Base-by-base conservation (phyloP, 1,140 invertebrate species). In the Drosophila orosa region DNA sequence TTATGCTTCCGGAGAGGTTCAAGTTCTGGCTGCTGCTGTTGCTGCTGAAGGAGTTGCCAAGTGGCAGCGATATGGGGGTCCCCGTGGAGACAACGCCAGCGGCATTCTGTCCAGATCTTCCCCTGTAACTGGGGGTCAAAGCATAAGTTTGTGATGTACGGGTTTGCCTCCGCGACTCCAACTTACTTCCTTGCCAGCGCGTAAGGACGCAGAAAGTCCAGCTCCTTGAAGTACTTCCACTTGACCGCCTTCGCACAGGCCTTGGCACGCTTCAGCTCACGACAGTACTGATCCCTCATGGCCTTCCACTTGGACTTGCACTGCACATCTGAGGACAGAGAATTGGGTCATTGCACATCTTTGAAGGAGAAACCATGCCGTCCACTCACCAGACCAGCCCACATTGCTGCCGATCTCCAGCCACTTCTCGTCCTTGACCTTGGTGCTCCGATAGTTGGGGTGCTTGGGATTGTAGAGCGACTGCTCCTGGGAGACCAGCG, bases 241-340 rank as follows among this genome's bases (percentile, higher is more conserved):
- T 91, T 91, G 7, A 91, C 85, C 33, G 68, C 67, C 56, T 91
- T 91, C 37, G 52, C 33, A 71, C 84, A 90, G 13, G 67, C 40
- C 67, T 91, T 91, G 67, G 82, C 77, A 29, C 90, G 87, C 37
- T 91, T 91, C 1, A 91, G 59, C 42, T 91, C 90, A 1, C 90
- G 79, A 19, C 90, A 91, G 63, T 91, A 91, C 75, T 91, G 90
- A 44, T 91, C 90, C 31, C 90, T 56, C 77, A 91, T 76, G 1
- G 90, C 90, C 44, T 91, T 91, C 90, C 90, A 91, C 24, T 91
- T 91, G 5, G 84, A 78, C 72, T 91, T 91, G 63, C 90, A 91
- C 68, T 91, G 87, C 4, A 39, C 39, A 27, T 76, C 90, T 91
- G 24, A 2, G 3, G 3, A 19, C 10, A 9, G 4, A 7, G 3